Evolutionary conservation across 2,888 invertebrate species (phyloP).

Genomic region (Cheilosia scutellata): DNA sequence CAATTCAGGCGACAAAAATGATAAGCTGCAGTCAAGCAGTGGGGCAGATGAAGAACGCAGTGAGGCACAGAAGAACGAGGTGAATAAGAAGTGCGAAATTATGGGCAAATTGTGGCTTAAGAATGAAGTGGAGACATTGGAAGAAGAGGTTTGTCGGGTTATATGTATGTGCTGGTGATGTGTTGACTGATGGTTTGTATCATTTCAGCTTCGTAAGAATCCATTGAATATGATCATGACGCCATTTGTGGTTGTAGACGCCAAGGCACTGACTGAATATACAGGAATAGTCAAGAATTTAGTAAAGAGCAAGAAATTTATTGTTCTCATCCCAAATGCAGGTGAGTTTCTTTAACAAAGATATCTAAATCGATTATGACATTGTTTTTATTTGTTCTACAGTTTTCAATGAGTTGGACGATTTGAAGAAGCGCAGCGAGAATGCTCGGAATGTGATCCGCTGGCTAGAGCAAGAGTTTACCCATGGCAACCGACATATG

Average conservation of each 20-base stretch:
- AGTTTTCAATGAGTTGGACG: slow-evolving; percentile 95
- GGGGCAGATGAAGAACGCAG: slow-evolving; percentile 83
- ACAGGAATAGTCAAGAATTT: slow-evolving; percentile 92
- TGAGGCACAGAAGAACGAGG: slow-evolving; percentile 79
- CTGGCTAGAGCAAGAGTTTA: slow-evolving; percentile 95
- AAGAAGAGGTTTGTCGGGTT: slow-evolving; percentile 87
- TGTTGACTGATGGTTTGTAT: slow-evolving; percentile 8
- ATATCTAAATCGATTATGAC: neutral
- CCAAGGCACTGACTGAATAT: slow-evolving; percentile 91
- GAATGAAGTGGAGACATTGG: slow-evolving; percentile 94
- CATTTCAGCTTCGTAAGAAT: slow-evolving; percentile 80
- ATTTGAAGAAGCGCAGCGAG: slow-evolving; percentile 92
- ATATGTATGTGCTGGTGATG: neutral
- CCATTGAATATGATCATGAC: slow-evolving; percentile 86
- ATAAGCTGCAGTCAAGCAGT: slow-evolving; percentile 83
- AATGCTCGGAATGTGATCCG: slow-evolving; percentile 96
- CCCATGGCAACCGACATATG: slow-evolving; percentile 93
- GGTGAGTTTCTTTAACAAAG: slow-evolving; percentile 86
- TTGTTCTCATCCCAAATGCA: slow-evolving; percentile 93
- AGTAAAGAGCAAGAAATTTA: slow-evolving; percentile 92
- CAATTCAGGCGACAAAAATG: slow-evolving; percentile 81
- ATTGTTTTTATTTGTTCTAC: slow-evolving; percentile 77
- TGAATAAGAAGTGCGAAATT: slow-evolving; percentile 84
- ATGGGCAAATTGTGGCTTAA: slow-evolving; percentile 96
- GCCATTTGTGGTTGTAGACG: slow-evolving; percentile 95